A percentile compares a stretch with the other conserved stretches of the same genome.
Evolutionary conservation across 2,113 vertebrate species (phyloP).

Genomic region (Pituophis catenifer): DNA sequence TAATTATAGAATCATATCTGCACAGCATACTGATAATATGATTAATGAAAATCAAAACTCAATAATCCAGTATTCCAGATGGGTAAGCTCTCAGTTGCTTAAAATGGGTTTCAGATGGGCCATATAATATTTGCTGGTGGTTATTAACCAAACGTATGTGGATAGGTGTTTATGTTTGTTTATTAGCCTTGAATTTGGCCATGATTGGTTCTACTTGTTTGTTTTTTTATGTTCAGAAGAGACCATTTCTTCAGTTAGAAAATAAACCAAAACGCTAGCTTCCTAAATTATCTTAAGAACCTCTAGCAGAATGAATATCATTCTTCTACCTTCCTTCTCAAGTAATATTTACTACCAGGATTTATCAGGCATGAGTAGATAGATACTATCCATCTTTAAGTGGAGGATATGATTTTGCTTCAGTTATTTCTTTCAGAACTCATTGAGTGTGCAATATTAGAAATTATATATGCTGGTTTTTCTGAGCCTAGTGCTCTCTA

Average conservation of each 20-base stretch:
- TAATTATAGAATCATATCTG: constrained; percentile 2
- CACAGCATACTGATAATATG: constrained; percentile 7
- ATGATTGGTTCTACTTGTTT: not conserved
- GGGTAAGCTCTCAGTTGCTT: not conserved
- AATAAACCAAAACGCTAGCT: not conserved
- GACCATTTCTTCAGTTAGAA: not conserved
- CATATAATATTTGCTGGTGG: constrained; percentile 14
- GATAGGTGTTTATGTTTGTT: constrained; percentile 20
- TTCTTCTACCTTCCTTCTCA: not conserved
- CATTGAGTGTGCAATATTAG: not conserved
- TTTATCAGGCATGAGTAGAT: not conserved
- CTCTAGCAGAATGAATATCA: not conserved
- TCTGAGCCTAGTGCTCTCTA: not conserved
- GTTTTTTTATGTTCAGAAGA: not conserved
- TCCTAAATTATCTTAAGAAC: not conserved
- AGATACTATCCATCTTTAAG: not conserved
- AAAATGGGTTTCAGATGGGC: constrained; percentile 12
- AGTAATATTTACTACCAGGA: not conserved
- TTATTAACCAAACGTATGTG: constrained; percentile 8
- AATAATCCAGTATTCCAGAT: constrained; percentile 3
- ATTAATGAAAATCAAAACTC: constrained; percentile 19
- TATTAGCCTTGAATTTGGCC: constrained; percentile 24
- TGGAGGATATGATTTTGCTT: not conserved
- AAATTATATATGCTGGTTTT: not conserved
- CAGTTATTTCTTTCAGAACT: not conserved